phyloP scores from a whole-genome alignment of 2,888 invertebrate genomes.

The Erynnis tages region DNA sequence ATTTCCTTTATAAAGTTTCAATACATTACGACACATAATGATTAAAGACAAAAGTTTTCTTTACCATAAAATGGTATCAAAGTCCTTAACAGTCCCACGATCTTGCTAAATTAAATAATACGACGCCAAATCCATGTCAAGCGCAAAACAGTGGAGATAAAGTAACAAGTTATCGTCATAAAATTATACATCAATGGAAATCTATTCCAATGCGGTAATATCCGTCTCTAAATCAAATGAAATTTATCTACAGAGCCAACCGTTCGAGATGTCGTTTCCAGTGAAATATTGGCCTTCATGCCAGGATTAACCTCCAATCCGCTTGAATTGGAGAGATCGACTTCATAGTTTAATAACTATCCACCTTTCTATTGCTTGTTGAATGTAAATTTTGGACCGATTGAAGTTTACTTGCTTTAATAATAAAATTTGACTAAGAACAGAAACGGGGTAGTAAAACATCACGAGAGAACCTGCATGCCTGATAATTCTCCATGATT shows the following conservation, averaged over 20 bases:
- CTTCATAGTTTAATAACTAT: constrained; percentile 57
- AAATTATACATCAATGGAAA: constrained; percentile 8
- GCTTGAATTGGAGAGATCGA: constrained; percentile 46
- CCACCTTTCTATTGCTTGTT: constrained; percentile 34
- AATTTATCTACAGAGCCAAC: constrained; percentile 12
- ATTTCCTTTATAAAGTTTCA: too few relatives aligned
- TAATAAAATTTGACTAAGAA: too few relatives aligned
- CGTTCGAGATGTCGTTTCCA: constrained; percentile 41
- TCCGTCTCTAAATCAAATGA: constrained; percentile 8
- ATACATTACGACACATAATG: too few relatives aligned
- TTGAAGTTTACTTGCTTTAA: background rate
- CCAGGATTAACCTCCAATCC: constrained; percentile 54
- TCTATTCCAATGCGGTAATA: constrained; percentile 6
- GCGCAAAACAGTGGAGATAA: background rate
- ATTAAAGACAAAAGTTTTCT: too few relatives aligned
- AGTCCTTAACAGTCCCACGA: background rate
- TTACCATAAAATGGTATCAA: too few relatives aligned
- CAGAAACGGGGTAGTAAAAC: too few relatives aligned
- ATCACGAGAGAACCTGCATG: too few relatives aligned
- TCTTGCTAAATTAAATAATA: too few relatives aligned
- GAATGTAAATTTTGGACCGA: background rate
- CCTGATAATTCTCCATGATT: too few relatives aligned
- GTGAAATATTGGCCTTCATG: constrained; percentile 40
- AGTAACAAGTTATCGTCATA: constrained; percentile 8
- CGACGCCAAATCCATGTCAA: too few relatives aligned